Evolutionary conservation across 2,113 vertebrate genomes (phyloP), one percentile per base, ranked within the genome.

Genomic region (Vireo altiloquus): DNA sequence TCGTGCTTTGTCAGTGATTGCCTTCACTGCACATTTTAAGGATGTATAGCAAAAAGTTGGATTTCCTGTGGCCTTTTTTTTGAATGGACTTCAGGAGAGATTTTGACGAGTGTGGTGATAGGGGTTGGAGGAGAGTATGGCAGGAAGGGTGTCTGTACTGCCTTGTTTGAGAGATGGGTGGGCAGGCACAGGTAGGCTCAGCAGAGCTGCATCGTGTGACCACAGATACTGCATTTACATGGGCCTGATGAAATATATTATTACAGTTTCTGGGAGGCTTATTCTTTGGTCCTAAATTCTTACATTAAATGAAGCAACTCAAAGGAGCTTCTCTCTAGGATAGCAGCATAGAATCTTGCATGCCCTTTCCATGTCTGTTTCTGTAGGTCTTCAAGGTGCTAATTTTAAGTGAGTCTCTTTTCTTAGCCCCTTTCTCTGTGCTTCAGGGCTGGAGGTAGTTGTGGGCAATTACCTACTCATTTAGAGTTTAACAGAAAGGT

Each of bases 31-130:
- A 1, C 10, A 25, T 90, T 72, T 40, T 76, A 76, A 71, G 54
- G 39, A 33, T 13, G 10, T 31, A 40, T 47, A 52, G 65, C 16
- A 70, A 77, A 61, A 74, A 15, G 9, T 7, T 49, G 64, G 28
- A n/a, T 44, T 83, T 88, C 27, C 63, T 77, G 44, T 63, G 27
- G 23, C 24, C 42, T n/a, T 50, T 78, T 46, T 52, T 89, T 77
- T 69, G 49, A 59, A 15, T 52, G 40, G 27, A 44, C 33, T 83
- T 70, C 12, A 60, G 52, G 56, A 60, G 57, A 69, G 17, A 25
- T 35, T 49, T 65, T 47, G 6, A 0, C 0, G 0, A 61, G 11
- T 31, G n/a, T 39, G 13, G 33, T 69, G 35, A 13, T 20, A 39
- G 35, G 42, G 44, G 21, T 3, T 53, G 27, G 10, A 13, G 8